phyloP scores from a whole-genome alignment of 2,797 vertebrate species.

The Merluccius polli region DNA sequence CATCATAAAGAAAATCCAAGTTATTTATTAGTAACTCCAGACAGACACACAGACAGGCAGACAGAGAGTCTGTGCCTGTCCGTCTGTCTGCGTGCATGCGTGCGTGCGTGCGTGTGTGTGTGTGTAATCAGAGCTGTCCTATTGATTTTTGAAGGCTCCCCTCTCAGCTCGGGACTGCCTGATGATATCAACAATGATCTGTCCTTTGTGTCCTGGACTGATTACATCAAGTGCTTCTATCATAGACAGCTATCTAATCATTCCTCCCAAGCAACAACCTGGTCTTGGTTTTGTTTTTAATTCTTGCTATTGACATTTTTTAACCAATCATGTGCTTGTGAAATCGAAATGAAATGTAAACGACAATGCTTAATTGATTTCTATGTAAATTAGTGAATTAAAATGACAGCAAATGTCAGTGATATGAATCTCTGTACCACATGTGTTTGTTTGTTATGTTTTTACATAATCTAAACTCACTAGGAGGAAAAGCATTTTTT shows the following conservation, averaged over 20 bases:
- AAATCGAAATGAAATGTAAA: no score
- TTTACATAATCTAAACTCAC: no score
- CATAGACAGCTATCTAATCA: background rate
- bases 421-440: no score
- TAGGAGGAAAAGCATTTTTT: no score
- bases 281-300: background rate
- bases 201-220: background rate
- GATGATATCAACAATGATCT: background rate
- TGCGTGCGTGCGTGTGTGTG: slow-evolving; percentile 4
- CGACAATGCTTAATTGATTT: no score
- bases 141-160: slow-evolving; percentile 8
- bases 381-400: no score
- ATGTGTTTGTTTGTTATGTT: no score
- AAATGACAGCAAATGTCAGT: no score
- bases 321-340: background rate
- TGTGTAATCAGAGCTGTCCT: slow-evolving; percentile 10
- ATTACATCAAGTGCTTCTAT: background rate
- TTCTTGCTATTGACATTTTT: background rate
- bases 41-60: background rate
- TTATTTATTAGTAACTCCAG: background rate
- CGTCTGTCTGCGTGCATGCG: background rate
- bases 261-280: background rate
- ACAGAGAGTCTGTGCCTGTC: background rate
- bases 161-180: background rate
- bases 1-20: background rate